Evolutionary conservation across 2,888 invertebrate genomes (phyloP).

Genomic region (Chrysolina oricalcia): DNA sequence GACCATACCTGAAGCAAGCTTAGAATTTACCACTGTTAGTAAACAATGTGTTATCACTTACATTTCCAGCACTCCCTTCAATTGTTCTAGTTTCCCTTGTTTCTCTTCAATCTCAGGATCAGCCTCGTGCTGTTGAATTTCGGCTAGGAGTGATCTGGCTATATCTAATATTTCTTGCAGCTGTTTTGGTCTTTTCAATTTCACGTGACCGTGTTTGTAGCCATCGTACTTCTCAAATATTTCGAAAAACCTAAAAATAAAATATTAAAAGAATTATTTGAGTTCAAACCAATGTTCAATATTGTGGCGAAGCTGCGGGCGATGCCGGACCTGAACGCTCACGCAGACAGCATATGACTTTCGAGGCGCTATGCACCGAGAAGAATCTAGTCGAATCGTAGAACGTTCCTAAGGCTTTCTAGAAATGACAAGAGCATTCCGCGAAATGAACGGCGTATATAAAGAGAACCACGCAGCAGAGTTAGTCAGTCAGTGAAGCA

Average conservation of each 20-base stretch:
- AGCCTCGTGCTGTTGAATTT: slow-evolving; percentile 90
- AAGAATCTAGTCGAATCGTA: no score
- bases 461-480: no score
- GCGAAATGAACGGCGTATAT: no score
- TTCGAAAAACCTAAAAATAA: slow-evolving; percentile 88
- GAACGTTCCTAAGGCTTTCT: no score
- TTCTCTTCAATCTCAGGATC: slow-evolving; percentile 97
- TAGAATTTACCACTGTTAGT: no score
- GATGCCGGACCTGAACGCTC: no score
- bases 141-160: slow-evolving; percentile 89
- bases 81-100: slow-evolving; percentile 95
- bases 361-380: no score
- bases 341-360: no score
- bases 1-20: slow-evolving; percentile 88
- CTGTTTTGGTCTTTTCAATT: slow-evolving; percentile 97
- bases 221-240: slow-evolving; percentile 98
- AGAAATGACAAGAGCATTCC: no score
- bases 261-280: background rate
- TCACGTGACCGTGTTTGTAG: slow-evolving; percentile 95
- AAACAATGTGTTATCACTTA: slow-evolving; percentile 71
- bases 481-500: no score
- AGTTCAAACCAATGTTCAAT: no score
- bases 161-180: slow-evolving; percentile 98
- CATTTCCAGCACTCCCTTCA: slow-evolving; percentile 99
- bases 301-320: no score